Percentiles rank a stretch among this genome's conserved stretches.
Evolutionary conservation across 2,113 vertebrate species (phyloP).

Genomic region (Petroica traversi): DNA sequence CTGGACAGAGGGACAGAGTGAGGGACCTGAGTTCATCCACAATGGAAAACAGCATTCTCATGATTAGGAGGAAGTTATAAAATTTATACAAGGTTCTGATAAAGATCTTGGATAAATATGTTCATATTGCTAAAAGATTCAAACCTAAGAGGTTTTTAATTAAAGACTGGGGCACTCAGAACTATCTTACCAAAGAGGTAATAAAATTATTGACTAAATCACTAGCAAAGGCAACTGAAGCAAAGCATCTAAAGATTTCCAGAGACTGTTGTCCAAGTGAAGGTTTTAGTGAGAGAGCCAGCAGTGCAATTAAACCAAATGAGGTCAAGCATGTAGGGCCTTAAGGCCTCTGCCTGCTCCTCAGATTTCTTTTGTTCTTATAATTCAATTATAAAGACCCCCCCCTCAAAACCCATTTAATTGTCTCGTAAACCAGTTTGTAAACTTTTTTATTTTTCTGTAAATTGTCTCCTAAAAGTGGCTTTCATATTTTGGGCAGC

Average conservation of each 20-base stretch:
- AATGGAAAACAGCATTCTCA: not conserved
- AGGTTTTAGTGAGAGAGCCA: constrained; percentile 36
- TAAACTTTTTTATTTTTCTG: constrained; percentile 65
- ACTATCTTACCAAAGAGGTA: constrained; percentile 25
- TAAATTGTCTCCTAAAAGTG: constrained; percentile 47
- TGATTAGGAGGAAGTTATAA: not conserved
- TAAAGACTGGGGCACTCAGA: constrained; percentile 1
- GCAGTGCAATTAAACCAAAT: constrained; percentile 60
- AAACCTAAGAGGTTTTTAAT: constrained; percentile 41
- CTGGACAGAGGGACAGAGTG: not conserved
- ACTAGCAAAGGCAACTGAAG: constrained; percentile 49
- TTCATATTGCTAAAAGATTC: constrained; percentile 18
- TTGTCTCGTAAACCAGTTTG: constrained; percentile 50
- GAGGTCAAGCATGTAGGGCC: constrained; percentile 54
- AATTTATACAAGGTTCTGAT: constrained; percentile 5
- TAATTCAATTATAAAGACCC: constrained; percentile 60
- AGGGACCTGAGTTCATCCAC: not conserved
- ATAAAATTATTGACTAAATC: constrained; percentile 60
- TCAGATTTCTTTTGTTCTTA: constrained; percentile 63
- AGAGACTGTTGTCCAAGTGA: constrained; percentile 43
- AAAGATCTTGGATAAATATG: not conserved
- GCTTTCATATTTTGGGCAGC: not conserved
- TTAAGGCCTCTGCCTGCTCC: constrained; percentile 53
- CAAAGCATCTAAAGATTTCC: constrained; percentile 59
- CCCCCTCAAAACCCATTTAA: constrained; percentile 26